Evolutionary conservation across 2,888 invertebrate species (phyloP).

Genomic region (Mactromeris polynyma): DNA sequence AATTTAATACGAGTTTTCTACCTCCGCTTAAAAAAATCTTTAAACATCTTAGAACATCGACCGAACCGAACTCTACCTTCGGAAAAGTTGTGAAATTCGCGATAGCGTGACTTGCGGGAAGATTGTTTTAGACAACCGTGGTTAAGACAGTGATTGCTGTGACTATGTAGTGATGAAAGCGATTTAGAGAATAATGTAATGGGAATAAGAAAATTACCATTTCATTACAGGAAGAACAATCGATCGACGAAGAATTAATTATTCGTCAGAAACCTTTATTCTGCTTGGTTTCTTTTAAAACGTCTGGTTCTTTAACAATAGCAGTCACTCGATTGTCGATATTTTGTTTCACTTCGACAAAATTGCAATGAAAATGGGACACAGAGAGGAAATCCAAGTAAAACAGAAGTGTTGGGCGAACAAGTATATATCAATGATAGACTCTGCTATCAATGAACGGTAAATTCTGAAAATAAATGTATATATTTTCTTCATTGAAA

Average conservation of each 20-base stretch:
- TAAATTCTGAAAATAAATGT: too few relatives aligned
- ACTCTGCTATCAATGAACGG: too few relatives aligned
- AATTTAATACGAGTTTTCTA: neutral
- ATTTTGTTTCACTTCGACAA: too few relatives aligned
- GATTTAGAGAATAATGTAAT: neutral
- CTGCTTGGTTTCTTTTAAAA: too few relatives aligned
- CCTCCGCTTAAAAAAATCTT: neutral
- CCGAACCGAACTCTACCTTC: neutral
- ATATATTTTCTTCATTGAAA: too few relatives aligned
- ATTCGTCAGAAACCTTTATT: neutral
- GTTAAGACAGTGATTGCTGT: neutral
- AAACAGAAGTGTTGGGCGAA: too few relatives aligned
- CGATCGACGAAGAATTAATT: neutral
- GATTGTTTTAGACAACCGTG: neutral
- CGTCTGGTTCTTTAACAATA: too few relatives aligned
- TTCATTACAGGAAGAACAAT: neutral
- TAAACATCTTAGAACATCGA: neutral
- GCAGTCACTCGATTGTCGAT: too few relatives aligned
- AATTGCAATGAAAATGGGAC: too few relatives aligned
- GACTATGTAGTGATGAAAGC: neutral
- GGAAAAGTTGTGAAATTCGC: neutral
- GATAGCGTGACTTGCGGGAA: neutral
- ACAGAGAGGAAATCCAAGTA: too few relatives aligned
- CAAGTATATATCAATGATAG: too few relatives aligned
- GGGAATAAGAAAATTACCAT: neutral